phyloP scores from a whole-genome alignment of 64 coral and sea anemone species.

The Montipora capricornis region DNA sequence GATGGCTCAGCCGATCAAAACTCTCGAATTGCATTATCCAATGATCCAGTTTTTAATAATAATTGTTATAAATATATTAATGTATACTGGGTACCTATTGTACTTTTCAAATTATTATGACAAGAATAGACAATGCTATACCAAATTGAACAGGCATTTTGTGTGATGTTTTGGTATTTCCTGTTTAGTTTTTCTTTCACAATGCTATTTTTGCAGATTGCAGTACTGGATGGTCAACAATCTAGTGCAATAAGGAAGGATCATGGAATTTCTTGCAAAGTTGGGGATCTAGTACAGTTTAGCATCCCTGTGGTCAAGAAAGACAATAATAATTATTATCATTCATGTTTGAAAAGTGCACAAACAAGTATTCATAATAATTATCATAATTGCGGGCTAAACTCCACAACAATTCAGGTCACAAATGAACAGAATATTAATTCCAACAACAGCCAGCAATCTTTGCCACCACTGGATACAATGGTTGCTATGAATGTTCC shows the following conservation, averaged over 20 bases:
- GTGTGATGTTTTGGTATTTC: neutral
- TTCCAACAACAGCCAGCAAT: neutral
- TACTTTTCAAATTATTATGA: too few species aligned
- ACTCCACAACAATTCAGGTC: neutral
- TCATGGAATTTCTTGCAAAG: neutral
- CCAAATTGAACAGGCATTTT: too few species aligned
- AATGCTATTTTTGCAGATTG: constrained; percentile 43
- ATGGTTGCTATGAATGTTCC: neutral
- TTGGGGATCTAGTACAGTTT: neutral
- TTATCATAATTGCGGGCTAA: too few species aligned
- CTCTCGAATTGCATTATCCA: too few species aligned
- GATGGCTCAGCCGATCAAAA: too few species aligned
- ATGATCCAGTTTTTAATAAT: too few species aligned
- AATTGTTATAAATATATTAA: too few species aligned
- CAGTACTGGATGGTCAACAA: constrained; percentile 49
- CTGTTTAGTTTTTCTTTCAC: neutral
- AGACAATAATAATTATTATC: neutral
- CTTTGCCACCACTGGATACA: neutral
- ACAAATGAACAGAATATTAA: neutral
- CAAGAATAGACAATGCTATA: too few species aligned
- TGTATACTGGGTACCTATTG: too few species aligned
- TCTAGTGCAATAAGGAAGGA: neutral
- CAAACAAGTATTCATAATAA: neutral
- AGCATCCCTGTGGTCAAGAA: neutral
- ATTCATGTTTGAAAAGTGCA: neutral